These are phyloP conservation scores for Pelagia noctiluca DNA, from an alignment of 30 jellyfish, hydroid and myxozoan species.

Conservation along the genomic window DNA sequence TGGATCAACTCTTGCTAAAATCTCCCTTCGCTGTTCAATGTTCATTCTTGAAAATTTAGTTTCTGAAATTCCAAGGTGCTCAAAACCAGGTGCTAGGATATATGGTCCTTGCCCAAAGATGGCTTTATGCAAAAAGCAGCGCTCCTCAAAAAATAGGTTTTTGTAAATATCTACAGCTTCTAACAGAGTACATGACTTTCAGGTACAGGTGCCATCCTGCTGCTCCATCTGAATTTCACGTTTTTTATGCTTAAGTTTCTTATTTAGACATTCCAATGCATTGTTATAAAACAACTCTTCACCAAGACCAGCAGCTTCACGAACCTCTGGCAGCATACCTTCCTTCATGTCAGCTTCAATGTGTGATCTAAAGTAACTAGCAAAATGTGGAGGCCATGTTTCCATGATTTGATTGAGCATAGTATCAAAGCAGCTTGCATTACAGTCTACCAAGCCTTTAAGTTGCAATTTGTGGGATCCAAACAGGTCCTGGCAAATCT, in stretches of 20 bases:
- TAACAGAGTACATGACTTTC: not conserved
- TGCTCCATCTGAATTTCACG: not conserved
- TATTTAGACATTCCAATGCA: constrained; percentile 20
- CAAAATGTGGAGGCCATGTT: constrained; percentile 13
- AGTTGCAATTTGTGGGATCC: not conserved
- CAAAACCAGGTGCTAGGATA: not conserved
- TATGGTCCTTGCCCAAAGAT: constrained; percentile 32
- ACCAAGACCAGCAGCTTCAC: constrained; percentile 14
- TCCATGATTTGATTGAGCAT: not conserved
- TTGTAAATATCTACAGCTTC: not conserved
- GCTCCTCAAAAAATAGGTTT: not conserved
- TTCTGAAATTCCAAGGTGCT: not conserved
- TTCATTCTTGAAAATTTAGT: not conserved
- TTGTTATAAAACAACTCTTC: constrained; percentile 23
- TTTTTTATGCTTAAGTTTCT: not conserved
- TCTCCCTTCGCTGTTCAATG: not conserved
- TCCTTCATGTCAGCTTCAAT: constrained; percentile 11
- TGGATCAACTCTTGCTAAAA: not conserved
- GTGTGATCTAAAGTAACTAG: not conserved
- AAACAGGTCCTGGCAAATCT: not conserved
- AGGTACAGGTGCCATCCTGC: not conserved
- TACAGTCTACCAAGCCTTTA: constrained; percentile 15
- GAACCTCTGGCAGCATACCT: constrained; percentile 20
- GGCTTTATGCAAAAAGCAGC: constrained; percentile 23
- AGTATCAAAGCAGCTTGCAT: not conserved